Evolutionary conservation across 2,113 vertebrate genomes (phyloP).

Genomic region (Triplophysa tibetana): DNA sequence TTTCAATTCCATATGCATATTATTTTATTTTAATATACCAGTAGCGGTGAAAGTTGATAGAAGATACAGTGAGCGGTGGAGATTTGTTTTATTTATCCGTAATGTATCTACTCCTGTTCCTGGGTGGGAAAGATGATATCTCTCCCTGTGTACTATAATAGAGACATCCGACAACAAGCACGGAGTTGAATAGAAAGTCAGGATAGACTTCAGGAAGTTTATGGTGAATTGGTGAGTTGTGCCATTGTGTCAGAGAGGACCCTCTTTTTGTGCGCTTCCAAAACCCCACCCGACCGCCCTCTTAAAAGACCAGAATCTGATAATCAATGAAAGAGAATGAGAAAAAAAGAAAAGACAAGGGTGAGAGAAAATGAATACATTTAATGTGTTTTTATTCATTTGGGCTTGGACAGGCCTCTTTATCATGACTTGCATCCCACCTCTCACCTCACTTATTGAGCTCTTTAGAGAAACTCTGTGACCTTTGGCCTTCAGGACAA

Average conservation of each 20-base stretch:
- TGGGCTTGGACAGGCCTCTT: conserved; percentile 58
- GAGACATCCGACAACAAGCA: conserved; percentile 55
- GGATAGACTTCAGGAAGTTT: conserved; percentile 61
- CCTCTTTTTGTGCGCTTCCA: conserved; percentile 54
- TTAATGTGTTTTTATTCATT: conserved; percentile 62
- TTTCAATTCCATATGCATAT: too few relatives aligned
- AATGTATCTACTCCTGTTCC: conserved; percentile 22
- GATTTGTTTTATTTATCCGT: too few relatives aligned
- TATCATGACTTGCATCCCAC: conserved; percentile 74
- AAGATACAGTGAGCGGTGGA: too few relatives aligned
- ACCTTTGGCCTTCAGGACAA: conserved; percentile 76
- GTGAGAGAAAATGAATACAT: conserved; percentile 59
- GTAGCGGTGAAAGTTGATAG: too few relatives aligned
- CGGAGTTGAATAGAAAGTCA: conserved; percentile 38
- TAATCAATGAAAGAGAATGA: conserved; percentile 52
- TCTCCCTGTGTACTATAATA: conserved; percentile 50
- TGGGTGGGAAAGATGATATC: conserved; percentile 59
- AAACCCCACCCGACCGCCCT: conserved; percentile 50
- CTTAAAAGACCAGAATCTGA: conserved; percentile 62
- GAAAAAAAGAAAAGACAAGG: conserved; percentile 47
- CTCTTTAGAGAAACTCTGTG: conserved; percentile 79
- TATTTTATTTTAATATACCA: too few relatives aligned
- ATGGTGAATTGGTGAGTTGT: conserved; percentile 61
- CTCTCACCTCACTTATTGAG: conserved; percentile 78
- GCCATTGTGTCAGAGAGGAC: conserved; percentile 58